phyloP scores from a whole-genome alignment of 2,113 vertebrate species.

The Sebastes schlegelii region DNA sequence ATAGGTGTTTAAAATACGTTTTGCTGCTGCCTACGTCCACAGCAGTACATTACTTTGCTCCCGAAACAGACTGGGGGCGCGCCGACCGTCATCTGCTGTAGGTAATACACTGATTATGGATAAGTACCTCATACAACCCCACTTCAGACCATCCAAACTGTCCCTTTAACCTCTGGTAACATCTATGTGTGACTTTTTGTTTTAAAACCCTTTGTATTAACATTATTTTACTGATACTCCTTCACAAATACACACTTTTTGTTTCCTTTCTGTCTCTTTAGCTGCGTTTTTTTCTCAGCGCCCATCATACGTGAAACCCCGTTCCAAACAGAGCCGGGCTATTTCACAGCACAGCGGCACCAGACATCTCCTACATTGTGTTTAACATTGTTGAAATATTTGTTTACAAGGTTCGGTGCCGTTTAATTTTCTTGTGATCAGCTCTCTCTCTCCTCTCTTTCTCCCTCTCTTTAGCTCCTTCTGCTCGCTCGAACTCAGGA shows the following conservation, averaged over 20 bases:
- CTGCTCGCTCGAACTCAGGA: constrained; percentile 59
- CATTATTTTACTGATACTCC: constrained; percentile 4
- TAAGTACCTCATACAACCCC: too few species aligned
- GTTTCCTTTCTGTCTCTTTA: not conserved
- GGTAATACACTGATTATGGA: too few species aligned
- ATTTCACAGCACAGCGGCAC: constrained; percentile 77
- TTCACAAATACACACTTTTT: constrained; percentile 7
- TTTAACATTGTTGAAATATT: constrained; percentile 82
- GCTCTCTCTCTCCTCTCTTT: constrained; percentile 38
- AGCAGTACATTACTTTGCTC: too few species aligned
- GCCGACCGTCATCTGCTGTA: too few species aligned
- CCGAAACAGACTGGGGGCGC: too few species aligned
- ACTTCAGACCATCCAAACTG: not conserved
- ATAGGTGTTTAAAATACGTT: too few species aligned
- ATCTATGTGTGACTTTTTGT: not conserved
- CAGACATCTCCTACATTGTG: constrained; percentile 68
- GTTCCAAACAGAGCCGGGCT: constrained; percentile 44
- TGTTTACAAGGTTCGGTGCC: constrained; percentile 82
- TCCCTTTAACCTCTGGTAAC: not conserved
- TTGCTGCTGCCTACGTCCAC: too few species aligned
- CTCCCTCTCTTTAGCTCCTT: constrained; percentile 40
- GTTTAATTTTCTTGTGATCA: constrained; percentile 81
- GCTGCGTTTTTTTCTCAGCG: constrained; percentile 1
- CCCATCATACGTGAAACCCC: constrained; percentile 62
- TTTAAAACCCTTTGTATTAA: not conserved